Base-by-base conservation (phyloP, 2,888 invertebrate species). In the Drosophila lutescens region DNA sequence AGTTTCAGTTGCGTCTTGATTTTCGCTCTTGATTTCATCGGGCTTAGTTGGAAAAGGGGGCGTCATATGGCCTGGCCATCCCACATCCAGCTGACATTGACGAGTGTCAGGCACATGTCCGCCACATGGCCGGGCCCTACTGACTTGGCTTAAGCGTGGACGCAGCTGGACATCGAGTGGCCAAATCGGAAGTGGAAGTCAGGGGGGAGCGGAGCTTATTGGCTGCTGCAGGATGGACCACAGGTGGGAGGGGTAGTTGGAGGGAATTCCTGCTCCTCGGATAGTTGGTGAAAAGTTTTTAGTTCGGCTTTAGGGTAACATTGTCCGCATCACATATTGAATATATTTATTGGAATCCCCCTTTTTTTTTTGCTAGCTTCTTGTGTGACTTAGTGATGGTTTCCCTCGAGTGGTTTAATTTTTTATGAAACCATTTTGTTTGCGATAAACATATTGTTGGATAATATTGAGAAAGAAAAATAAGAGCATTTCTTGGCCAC, bases 91-190 rank as follows among this genome's bases (percentile, higher is more conserved):
- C 66, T 66, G 66, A 66, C 66, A 56, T 55, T 67, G 66, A 67
- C 66, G 66, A 68, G 66, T 67, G 69, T 68, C 66, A 67, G 66
- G 47, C 66, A 67, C 69, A 67, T 67, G 68, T 68, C 66, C 66
- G 55, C 62, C 62, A 40, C 70, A 72, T 36, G 40, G 56, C 63
- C 63, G 47, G 26, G 73, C 63, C 32, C 4, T 12, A 47, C 56
- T 73, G 65, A 71, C 51, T 63, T 65, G 72, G 74, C 74, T 72
- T 54, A 58, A 73, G 65, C 57, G 74, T 72, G 71, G 56, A 56
- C 71, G 56, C 73, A 71, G 74, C 72, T 72, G 72, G 63, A 72
- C 68, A 69, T 50, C 68, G 69, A 57, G 49, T 69, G 57, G 69
- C 34, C 44, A 30, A 36, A 41, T 49, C 66, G 66, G 66, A 67